Evolutionary conservation across 2,797 vertebrate species (phyloP).

Genomic region (Leuciscus waleckii): DNA sequence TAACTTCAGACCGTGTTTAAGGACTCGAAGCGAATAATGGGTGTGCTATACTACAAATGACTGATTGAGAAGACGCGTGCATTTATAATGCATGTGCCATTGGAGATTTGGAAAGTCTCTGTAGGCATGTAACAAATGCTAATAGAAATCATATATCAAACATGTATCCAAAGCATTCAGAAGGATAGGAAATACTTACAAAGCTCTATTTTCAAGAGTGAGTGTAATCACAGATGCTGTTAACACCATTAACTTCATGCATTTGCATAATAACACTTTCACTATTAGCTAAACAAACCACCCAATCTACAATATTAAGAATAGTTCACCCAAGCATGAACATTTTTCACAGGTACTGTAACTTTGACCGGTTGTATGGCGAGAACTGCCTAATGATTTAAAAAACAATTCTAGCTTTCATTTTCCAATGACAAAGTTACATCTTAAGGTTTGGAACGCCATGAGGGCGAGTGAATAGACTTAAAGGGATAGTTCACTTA

Average conservation of each 20-base stretch:
- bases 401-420: not conserved
- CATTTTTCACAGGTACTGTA: not conserved
- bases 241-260: not conserved
- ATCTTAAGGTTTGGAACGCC: too few species aligned
- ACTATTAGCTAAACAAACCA: not conserved
- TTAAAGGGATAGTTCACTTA: too few species aligned
- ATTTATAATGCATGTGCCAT: not conserved
- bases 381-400: not conserved
- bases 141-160: not conserved
- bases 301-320: too few species aligned
- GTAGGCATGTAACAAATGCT: too few species aligned
- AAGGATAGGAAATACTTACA: not conserved
- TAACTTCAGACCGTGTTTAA: not conserved
- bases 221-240: not conserved
- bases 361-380: not conserved
- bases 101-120: not conserved
- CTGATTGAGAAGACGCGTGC: not conserved
- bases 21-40: conserved; percentile 5
- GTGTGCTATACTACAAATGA: not conserved
- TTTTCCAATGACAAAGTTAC: not conserved
- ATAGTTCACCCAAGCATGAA: too few species aligned
- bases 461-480: too few species aligned
- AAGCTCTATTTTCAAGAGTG: not conserved
- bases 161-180: too few species aligned
- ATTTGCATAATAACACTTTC: not conserved